phyloP scores from a whole-genome alignment of 2,797 vertebrate genomes.

The Sphenopsis melanotis region DNA sequence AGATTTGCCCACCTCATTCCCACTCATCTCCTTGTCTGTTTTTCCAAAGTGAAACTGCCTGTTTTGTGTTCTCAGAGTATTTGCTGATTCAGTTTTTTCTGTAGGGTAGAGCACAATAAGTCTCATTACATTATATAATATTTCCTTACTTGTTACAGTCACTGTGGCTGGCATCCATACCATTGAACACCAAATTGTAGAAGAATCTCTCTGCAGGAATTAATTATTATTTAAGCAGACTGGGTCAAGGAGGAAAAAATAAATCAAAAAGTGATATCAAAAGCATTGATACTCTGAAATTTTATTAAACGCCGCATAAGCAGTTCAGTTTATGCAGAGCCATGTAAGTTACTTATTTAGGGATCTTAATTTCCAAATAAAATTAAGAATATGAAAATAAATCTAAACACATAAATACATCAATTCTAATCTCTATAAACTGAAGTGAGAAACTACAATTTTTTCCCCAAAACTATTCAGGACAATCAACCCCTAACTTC shows the following conservation, averaged over 20 bases:
- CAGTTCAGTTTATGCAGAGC: background rate
- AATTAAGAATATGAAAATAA: background rate
- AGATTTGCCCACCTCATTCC: background rate
- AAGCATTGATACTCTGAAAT: background rate
- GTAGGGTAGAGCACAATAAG: background rate
- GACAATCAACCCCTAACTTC: background rate
- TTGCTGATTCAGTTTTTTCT: background rate
- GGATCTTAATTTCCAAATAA: background rate
- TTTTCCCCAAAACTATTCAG: background rate
- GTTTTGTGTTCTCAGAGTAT: background rate
- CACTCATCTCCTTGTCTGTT: background rate
- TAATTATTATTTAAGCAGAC: background rate
- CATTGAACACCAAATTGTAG: background rate
- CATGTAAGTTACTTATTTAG: background rate
- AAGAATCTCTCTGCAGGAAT: background rate
- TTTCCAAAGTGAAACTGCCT: background rate
- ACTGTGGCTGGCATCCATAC: background rate
- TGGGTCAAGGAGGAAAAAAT: background rate
- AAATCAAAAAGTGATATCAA: background rate
- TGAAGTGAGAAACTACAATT: background rate
- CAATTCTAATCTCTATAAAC: background rate
- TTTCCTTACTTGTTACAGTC: background rate
- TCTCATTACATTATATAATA: background rate
- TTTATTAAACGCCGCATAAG: background rate
- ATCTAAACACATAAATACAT: background rate